phyloP scores from a whole-genome alignment of 37 sponge, comb jelly and placozoan species.

The Agelas oroides region DNA sequence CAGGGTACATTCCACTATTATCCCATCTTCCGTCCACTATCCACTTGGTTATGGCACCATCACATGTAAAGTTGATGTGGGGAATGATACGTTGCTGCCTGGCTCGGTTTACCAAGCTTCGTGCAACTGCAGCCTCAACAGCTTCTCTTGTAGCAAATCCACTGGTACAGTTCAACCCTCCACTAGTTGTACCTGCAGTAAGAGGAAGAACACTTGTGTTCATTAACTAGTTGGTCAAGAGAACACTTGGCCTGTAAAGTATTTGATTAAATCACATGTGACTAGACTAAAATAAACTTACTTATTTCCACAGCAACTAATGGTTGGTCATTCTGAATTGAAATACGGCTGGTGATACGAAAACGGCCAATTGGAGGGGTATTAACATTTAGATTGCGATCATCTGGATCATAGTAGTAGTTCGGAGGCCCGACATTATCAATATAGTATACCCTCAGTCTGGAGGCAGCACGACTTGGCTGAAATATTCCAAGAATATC shows the following conservation, averaged over 20 bases:
- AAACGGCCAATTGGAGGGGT: not conserved
- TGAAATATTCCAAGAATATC: conserved; percentile 25
- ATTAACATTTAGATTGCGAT: not conserved
- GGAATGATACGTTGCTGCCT: conserved; percentile 2
- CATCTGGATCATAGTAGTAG: not conserved
- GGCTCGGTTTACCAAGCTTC: no score
- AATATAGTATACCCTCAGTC: no score
- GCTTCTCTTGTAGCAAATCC: no score
- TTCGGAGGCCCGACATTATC: not conserved
- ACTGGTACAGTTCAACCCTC: no score
- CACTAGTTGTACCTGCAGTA: no score
- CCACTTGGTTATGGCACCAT: conserved; percentile 30
- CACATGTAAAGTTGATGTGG: conserved; percentile 17
- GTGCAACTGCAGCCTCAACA: no score
- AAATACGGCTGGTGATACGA: no score
- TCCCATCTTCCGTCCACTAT: not conserved
- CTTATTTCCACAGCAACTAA: not conserved
- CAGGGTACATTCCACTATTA: not conserved
- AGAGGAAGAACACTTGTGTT: no score
- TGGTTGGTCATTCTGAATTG: not conserved
- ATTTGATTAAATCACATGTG: no score
- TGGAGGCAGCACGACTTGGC: not conserved
- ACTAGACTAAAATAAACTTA: no score
- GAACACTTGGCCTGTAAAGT: no score
- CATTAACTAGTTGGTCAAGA: no score